Percentiles rank a stretch among this genome's conserved stretches.
These are phyloP conservation scores for Megaceryle torquata DNA, from an alignment of 2,113 vertebrate species.

Conservation along the genomic window DNA sequence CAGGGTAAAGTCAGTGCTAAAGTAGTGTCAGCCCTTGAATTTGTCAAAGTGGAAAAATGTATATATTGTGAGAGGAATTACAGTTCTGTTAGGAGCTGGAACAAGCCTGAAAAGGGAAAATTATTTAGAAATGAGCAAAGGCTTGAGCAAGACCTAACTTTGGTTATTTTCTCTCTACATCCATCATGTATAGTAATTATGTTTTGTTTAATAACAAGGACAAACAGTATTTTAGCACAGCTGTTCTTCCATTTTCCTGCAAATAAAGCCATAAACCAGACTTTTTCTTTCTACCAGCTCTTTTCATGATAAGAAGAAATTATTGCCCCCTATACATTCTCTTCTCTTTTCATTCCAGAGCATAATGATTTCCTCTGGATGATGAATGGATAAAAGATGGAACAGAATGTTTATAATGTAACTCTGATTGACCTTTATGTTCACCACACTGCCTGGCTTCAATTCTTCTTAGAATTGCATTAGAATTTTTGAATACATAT, in stretches of 20 bases:
- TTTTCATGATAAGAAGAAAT: not conserved
- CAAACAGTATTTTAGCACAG: not conserved
- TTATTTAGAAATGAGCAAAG: not conserved
- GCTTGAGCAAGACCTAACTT: not conserved
- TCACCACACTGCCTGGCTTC: conserved; percentile 38
- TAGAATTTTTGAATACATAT: conserved; percentile 21
- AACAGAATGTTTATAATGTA: not conserved
- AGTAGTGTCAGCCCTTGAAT: not conserved
- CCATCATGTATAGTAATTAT: not conserved
- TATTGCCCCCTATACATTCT: not conserved
- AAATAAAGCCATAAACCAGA: not conserved
- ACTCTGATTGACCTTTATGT: conserved; percentile 42
- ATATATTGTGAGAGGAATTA: not conserved
- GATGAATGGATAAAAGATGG: not conserved
- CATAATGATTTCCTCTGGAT: not conserved
- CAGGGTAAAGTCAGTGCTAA: not conserved
- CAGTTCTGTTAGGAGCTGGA: not conserved
- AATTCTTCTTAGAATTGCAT: conserved; percentile 18
- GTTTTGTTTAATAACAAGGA: conserved; percentile 14
- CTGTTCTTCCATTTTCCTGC: not conserved
- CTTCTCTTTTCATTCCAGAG: conserved; percentile 9
- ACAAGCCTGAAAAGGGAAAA: not conserved
- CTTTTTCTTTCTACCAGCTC: not conserved
- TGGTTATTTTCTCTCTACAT: not conserved
- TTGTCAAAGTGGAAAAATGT: not conserved